Evolutionary conservation across 2,113 vertebrate genomes (phyloP), one percentile per base, ranked within the genome.

Genomic region (Gadus macrocephalus): DNA sequence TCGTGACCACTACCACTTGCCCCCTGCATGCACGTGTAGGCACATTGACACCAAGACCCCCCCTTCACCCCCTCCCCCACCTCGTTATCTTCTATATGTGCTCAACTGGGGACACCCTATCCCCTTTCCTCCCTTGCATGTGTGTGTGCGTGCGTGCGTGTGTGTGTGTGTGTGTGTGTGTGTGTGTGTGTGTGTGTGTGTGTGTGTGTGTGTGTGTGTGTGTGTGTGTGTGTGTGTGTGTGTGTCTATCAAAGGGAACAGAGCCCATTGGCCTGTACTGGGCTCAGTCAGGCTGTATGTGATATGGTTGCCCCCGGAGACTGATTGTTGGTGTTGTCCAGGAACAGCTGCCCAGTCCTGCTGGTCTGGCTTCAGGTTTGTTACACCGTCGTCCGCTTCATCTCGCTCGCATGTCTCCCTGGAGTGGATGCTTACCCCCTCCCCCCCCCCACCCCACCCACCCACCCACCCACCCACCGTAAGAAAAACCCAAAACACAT

Each of bases 291-390:
- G 17, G 7, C 35, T 63, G 64, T 68, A 27, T 62, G 65, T 71
- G 74, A 66, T 66, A 62, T 8, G 0, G 16, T 22, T 64, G 69
- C 68, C 75, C 68, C 66, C 69, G 67, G 79, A 62, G 70, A 78
- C 42, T 14, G 42, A 14, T 14, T 49, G 42, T 14, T 77, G 35
- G 12, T 66, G 31, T 80, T 77, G 83, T 71, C 79, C n/a, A 8
- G 19, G 78, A 87, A 81, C 78, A 88, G 87, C 83, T 86, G 86
- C 84, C 80, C 77, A 73, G 67, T 73, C 53, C 71, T 84, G 68
- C 9, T 77, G 69, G 77, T 67, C 9, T 77, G 70, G 78, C 81
- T 67, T 73, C 71, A n/a, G 17, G 53, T 59, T 66, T 77, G 74
- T 72, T 63, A 72, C 79, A 67, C 17, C 72, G 72, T 85, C 69